phyloP scores from a whole-genome alignment of 2,888 invertebrate species.

The Oscheius sp. region DNA sequence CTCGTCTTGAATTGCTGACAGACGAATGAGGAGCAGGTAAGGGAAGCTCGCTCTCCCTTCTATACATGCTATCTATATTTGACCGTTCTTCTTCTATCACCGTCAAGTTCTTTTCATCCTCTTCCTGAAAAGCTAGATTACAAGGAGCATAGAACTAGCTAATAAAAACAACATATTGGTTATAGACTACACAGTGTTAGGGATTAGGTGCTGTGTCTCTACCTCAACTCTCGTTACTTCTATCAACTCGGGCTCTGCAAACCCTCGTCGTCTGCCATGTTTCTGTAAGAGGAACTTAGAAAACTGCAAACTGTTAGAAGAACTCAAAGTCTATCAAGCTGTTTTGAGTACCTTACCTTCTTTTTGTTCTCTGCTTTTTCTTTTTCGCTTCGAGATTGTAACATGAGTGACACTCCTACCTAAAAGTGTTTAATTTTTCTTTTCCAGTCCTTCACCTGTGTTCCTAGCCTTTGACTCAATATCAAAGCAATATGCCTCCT shows the following conservation, averaged over 20 bases:
- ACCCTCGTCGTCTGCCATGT: slow-evolving; percentile 19
- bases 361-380: slow-evolving; percentile 43
- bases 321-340: background rate
- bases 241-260: slow-evolving; percentile 16
- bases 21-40: slow-evolving; percentile 47
- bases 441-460: slow-evolving; percentile 52
- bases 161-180: background rate
- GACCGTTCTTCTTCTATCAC: slow-evolving; percentile 57
- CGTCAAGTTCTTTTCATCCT: slow-evolving; percentile 52
- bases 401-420: slow-evolving; percentile 69
- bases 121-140: slow-evolving; percentile 31
- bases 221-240: slow-evolving; percentile 22
- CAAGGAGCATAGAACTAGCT: slow-evolving; percentile 42
- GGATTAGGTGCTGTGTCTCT: background rate
- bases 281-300: slow-evolving; percentile 20
- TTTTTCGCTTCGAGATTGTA: slow-evolving; percentile 59
- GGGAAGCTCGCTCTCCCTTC: slow-evolving; percentile 13
- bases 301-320: background rate
- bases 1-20: slow-evolving; percentile 44
- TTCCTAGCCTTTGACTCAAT: slow-evolving; percentile 66
- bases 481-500: slow-evolving; percentile 66
- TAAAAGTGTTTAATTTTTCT: slow-evolving; percentile 24
- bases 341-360: slow-evolving; percentile 17
- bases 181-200: background rate
- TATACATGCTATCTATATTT: slow-evolving; percentile 24